Evolutionary conservation across 2,797 vertebrate species (phyloP).

Genomic region (Alosa sapidissima): DNA sequence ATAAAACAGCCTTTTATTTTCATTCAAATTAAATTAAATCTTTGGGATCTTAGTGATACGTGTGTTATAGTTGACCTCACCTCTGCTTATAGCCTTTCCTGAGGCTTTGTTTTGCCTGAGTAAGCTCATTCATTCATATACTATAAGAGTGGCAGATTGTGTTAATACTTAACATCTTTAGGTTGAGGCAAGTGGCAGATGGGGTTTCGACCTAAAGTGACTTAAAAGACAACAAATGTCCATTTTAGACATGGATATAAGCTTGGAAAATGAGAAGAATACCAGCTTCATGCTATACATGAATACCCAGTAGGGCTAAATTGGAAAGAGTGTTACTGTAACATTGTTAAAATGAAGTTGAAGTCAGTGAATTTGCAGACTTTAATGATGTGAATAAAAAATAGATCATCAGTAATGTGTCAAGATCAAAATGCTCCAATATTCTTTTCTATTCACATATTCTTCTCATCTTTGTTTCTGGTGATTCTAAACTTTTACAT

Average conservation of each 20-base stretch:
- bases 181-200: not conserved
- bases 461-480: not conserved
- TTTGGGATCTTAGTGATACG: not conserved
- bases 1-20: not conserved
- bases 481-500: not conserved
- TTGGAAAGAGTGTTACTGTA: not conserved
- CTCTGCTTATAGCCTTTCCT: not conserved
- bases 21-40: not conserved
- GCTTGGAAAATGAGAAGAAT: not conserved
- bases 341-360: not conserved
- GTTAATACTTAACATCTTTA: not conserved
- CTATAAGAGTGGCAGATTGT: not conserved
- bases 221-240: not conserved
- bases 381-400: not conserved
- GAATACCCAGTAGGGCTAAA: too few relatives aligned
- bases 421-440: not conserved
- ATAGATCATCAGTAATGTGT: not conserved
- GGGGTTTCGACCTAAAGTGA: not conserved
- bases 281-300: not conserved
- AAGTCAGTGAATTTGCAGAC: not conserved
- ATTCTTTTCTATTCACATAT: not conserved
- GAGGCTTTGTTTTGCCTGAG: not conserved
- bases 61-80: not conserved
- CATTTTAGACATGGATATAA: not conserved
- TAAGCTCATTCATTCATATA: not conserved